Evolutionary conservation across 2,113 vertebrate species (phyloP).

Genomic region (Trogon melanurus): DNA sequence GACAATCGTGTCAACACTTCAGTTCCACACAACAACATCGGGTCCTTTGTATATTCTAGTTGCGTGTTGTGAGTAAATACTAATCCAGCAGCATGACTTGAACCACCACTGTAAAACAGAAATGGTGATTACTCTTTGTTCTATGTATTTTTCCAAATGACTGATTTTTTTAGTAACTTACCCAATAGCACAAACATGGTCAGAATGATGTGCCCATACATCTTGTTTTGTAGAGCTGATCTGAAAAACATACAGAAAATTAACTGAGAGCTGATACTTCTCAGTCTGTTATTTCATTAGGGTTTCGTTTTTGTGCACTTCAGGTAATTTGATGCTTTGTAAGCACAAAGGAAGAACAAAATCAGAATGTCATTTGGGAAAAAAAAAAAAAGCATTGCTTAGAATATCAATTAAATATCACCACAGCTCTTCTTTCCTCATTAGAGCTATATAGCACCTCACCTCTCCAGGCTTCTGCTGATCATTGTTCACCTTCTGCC

Average conservation of each 20-base stretch:
- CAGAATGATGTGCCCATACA: slow-evolving; percentile 60
- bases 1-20: not conserved
- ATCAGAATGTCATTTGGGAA: not conserved
- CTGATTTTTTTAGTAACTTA: slow-evolving; percentile 48
- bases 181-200: slow-evolving; percentile 50
- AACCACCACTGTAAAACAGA: not conserved
- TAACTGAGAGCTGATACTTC: not conserved
- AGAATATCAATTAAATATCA: not conserved
- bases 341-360: not conserved
- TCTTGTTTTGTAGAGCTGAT: slow-evolving; percentile 52
- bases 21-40: not conserved
- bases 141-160: not conserved
- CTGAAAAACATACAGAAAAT: slow-evolving; percentile 53
- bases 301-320: not conserved
- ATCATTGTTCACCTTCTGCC: not conserved
- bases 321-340: not conserved
- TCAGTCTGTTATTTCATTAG: not conserved
- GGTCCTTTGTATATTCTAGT: not conserved
- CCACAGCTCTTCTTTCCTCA: not conserved
- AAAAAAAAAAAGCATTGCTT: not conserved
- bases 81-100: not conserved
- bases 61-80: not conserved
- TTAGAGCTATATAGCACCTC: not conserved
- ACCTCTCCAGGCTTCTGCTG: not conserved
- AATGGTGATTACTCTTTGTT: not conserved